A percentile compares a stretch with the other conserved stretches of the same genome.
These are phyloP conservation scores for Acleris holmiana DNA, from an alignment of 2,888 invertebrate species.

Conservation along the genomic window DNA sequence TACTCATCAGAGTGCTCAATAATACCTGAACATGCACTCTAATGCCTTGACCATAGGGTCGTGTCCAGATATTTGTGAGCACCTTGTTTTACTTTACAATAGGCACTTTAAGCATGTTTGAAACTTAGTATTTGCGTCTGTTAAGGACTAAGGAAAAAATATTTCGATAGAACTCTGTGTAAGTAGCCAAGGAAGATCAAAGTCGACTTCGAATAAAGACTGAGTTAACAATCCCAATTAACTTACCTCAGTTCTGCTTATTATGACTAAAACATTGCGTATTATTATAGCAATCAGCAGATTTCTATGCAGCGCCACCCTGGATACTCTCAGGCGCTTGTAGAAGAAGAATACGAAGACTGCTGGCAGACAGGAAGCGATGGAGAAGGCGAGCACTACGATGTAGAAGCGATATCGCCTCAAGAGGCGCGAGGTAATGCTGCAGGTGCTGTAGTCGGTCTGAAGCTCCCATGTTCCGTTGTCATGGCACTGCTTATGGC, in stretches of 20 bases:
- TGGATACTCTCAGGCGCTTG: conserved; percentile 78
- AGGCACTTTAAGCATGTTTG: too few relatives aligned
- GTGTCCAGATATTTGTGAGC: too few relatives aligned
- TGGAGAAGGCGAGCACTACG: conserved; percentile 77
- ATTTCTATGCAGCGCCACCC: conserved; percentile 85
- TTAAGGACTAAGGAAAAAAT: too few relatives aligned
- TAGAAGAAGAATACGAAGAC: conserved; percentile 83
- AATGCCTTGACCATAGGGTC: too few relatives aligned
- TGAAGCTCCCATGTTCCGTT: conserved; percentile 84
- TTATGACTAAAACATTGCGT: conserved; percentile 83
- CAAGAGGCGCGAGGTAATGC: conserved; percentile 79
- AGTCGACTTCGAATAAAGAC: too few relatives aligned
- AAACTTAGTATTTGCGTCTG: too few relatives aligned
- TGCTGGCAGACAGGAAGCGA: conserved; percentile 82
- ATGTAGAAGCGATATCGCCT: conserved; percentile 82
- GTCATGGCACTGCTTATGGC: conserved; percentile 80
- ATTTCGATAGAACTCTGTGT: too few relatives aligned
- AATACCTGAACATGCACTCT: too few relatives aligned
- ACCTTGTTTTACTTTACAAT: too few relatives aligned
- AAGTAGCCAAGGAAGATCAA: too few relatives aligned
- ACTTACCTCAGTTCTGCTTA: conserved; percentile 82
- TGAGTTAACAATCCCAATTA: too few relatives aligned
- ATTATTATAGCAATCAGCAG: conserved; percentile 83
- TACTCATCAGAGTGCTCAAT: too few relatives aligned
- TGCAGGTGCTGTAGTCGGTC: conserved; percentile 85